Base-by-base conservation (phyloP, 92 coral and sea anemone species). In the Epizoanthus ramosus region DNA sequence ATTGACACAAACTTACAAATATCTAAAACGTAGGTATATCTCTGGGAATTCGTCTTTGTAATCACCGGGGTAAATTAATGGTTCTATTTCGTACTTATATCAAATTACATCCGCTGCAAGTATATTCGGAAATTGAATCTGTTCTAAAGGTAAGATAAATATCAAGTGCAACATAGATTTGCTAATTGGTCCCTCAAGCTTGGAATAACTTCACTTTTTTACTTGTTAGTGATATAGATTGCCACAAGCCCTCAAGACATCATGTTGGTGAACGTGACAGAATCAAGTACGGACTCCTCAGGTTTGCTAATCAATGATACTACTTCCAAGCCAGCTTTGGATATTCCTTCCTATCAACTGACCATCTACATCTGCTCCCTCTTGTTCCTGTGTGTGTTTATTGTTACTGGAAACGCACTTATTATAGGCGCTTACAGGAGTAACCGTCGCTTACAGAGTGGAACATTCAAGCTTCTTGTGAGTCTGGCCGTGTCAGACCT, bases 401-500 rank as follows among this genome's bases (percentile, higher is more conserved):
- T 61, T 63, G 43, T 77, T 6, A 41, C 82, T 4, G 82, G 82
- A 31, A 77, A 77, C 28, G 43, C 71, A 41, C 82, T 77, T 21
- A 69, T 77, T 16, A 61, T 77, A 9, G 70, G 69, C 15, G 82
- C 82, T 8, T 77, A 77, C 60, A 69, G 82, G 2, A 60, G 21
- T 22, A 77, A 77, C 39, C 25, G 52, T 35, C 70, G 82, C 23
- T 69, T 77, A 6, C 71, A 41, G 24, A 77, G 70, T 24, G 82
- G 65, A 39, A 77, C 82, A 14, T 77, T 77, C 58, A 77, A 37
- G 59, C 5, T 77, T 8, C 82, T 77, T 3, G 82, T 77, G 4
- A 77, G 82, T 77, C 82, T 77, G 15, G 71, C 82, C 4, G 82
- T 77, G 7, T 77, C 82, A 18, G 82, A 77, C 66, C 71, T 77